Base-by-base conservation (phyloP, 1,140 invertebrate species). In the Choristoneura fumiferana region DNA sequence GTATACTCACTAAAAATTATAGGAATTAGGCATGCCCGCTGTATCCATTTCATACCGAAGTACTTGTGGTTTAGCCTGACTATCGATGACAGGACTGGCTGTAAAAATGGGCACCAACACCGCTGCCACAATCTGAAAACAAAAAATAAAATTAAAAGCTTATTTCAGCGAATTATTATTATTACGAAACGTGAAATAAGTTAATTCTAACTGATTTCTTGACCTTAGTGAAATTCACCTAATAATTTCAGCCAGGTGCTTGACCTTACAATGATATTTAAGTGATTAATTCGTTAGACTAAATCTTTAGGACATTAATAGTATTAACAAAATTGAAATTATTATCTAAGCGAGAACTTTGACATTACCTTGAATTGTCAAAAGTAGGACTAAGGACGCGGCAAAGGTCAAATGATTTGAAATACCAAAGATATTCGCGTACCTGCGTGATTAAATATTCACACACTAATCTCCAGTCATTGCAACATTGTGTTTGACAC, bases 1-100 rank as follows among this genome's bases (percentile, higher is more conserved):
- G n/a, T 29, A 29, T 68, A 81, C 79, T 84, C 65, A 84, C 84
- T 79, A 71, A 59, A 76, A 87, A 52, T 73, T 80, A 52, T 87
- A 87, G 1, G 81, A 84, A 54, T 87, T 84, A 4, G 84, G 84
- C 73, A 87, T 72, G 45, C 84, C 76, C 3, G 63, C 71, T 17
- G 79, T 85, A 8, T 86, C 69, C 57, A 81, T 66, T 13, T 84
- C 73, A 45, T 83, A 81, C 14, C 54, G 61, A 10, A 84, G 1
- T 0, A 84, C 75, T 74, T 87, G 84, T 14, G 77, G 68, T 33
- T 57, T 62, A 0, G 80, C 52, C 33, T 78, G 68, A 12, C 64
- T 78, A 40, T 73, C 65, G 6, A 78, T 62, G 18, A 62, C 63
- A 13, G 84, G 78, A 55, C 52, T 78, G 17, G 76, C 75, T 9